Percentiles rank a stretch among this genome's conserved stretches.
phyloP scores from a whole-genome alignment of 1,140 invertebrate species.

The Trichonephila clavata region DNA sequence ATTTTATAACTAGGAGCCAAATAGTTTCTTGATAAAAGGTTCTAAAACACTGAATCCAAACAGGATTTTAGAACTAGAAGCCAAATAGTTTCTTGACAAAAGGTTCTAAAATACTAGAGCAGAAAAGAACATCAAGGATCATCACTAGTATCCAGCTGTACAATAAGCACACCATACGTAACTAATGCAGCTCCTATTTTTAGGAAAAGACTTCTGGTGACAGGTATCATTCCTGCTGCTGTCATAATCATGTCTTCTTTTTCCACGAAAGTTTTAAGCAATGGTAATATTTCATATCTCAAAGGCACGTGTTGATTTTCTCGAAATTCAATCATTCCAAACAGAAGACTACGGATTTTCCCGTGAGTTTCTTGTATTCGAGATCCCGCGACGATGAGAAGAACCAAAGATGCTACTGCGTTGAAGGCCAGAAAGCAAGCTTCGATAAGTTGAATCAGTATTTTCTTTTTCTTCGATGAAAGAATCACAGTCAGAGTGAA shows the following conservation, averaged over 20 bases:
- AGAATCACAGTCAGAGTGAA: conserved; percentile 58
- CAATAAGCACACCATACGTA: conserved; percentile 62
- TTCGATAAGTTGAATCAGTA: conserved; percentile 60
- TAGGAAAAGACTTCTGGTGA: conserved; percentile 53
- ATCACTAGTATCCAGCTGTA: conserved; percentile 30
- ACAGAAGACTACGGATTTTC: not conserved
- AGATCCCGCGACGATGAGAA: conserved; percentile 40
- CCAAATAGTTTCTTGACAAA: too few species aligned
- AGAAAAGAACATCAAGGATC: not conserved
- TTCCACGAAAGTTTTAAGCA: conserved; percentile 62
- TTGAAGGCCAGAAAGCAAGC: conserved; percentile 30
- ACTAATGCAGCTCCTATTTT: conserved; percentile 60
- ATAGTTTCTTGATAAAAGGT: too few species aligned
- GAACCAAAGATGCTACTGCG: not conserved
- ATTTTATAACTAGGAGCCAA: too few species aligned
- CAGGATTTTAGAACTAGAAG: too few species aligned
- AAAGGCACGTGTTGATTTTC: not conserved
- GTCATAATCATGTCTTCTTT: conserved; percentile 56
- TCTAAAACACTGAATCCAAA: too few species aligned
- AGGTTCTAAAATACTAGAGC: too few species aligned
- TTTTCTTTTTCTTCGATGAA: conserved; percentile 45
- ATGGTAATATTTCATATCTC: not conserved
- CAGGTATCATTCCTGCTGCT: conserved; percentile 48
- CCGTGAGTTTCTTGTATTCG: conserved; percentile 33
- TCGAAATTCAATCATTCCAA: not conserved